These are phyloP conservation scores for Tenthredo notha DNA, from an alignment of 2,888 invertebrate genomes.

Conservation along the genomic window DNA sequence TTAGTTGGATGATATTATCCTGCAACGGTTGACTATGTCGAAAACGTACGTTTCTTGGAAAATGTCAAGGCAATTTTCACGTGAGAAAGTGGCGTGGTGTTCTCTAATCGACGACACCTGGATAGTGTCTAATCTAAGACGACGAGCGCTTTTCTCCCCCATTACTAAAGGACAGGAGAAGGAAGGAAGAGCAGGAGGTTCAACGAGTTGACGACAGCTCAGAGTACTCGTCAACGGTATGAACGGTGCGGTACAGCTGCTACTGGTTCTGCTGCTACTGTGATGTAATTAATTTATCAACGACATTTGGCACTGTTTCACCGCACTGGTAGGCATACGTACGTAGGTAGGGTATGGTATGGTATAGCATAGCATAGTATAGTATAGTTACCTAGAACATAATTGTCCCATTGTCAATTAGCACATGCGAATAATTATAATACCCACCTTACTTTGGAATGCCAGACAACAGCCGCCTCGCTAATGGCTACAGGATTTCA, in stretches of 20 bases:
- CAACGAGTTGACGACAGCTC: slow-evolving; percentile 39
- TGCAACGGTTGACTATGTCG: not conserved
- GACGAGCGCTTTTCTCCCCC: not conserved
- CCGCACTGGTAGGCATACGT: slow-evolving; percentile 4
- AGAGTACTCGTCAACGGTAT: slow-evolving; percentile 16
- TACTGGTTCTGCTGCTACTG: not conserved
- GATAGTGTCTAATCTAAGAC: slow-evolving; percentile 14
- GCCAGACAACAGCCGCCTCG: slow-evolving; percentile 30
- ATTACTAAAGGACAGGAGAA: not conserved
- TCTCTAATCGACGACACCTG: slow-evolving; percentile 27
- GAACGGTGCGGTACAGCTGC: slow-evolving; percentile 19
- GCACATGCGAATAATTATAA: slow-evolving; percentile 45
- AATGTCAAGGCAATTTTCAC: not conserved
- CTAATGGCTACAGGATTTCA: slow-evolving; percentile 26
- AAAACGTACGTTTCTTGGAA: slow-evolving; percentile 2
- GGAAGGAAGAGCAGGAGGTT: not conserved
- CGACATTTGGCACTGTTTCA: slow-evolving; percentile 16
- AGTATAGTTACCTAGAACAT: not conserved
- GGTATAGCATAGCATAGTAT: not conserved
- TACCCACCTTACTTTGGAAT: slow-evolving; percentile 32
- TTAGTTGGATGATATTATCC: slow-evolving; percentile 2
- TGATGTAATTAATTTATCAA: slow-evolving; percentile 51
- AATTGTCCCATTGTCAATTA: slow-evolving; percentile 50
- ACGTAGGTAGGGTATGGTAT: not conserved
- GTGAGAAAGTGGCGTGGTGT: not conserved